Evolutionary conservation across 2,888 invertebrate genomes (phyloP).

Genomic region (Aphrophora alni): DNA sequence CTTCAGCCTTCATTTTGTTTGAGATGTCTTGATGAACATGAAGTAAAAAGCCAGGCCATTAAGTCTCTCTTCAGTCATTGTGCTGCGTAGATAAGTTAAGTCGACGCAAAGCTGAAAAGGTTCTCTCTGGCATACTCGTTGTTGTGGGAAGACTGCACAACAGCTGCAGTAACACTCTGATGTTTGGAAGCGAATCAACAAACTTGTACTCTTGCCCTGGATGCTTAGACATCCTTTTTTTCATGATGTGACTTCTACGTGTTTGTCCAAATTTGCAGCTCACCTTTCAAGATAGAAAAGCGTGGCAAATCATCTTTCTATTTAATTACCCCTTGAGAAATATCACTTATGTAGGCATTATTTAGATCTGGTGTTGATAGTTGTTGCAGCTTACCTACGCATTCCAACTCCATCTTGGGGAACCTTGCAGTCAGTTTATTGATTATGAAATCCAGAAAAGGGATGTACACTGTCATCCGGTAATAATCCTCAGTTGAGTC

Average conservation of each 20-base stretch:
- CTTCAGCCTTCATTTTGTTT: slow-evolving; percentile 11
- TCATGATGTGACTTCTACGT: slow-evolving; percentile 4
- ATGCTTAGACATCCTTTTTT: slow-evolving; percentile 8
- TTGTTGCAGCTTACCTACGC: background rate
- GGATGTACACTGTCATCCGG: slow-evolving; percentile 29
- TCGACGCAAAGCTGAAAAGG: background rate
- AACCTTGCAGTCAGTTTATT: background rate
- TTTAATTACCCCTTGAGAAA: background rate
- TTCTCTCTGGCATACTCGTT: slow-evolving; percentile 3
- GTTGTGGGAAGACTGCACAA: slow-evolving; percentile 22
- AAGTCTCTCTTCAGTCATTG: slow-evolving; percentile 3
- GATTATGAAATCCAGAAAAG: slow-evolving; percentile 31
- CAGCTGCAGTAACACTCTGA: slow-evolving; percentile 11
- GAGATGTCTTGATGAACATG: slow-evolving; percentile 12
- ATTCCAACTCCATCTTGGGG: background rate
- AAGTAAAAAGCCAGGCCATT: slow-evolving; percentile 16
- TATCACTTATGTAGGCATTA: background rate
- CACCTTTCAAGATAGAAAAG: slow-evolving; percentile 10
- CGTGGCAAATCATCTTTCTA: slow-evolving; percentile 21
- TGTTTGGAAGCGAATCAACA: slow-evolving; percentile 8
- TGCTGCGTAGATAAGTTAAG: slow-evolving; percentile 10
- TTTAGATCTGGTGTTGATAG: background rate
- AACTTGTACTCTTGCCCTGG: background rate
- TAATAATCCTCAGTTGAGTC: slow-evolving; percentile 32
- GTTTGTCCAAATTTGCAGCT: slow-evolving; percentile 20